Base-by-base conservation (phyloP, 2,797 vertebrate species). In the Epinephelus coioides region DNA sequence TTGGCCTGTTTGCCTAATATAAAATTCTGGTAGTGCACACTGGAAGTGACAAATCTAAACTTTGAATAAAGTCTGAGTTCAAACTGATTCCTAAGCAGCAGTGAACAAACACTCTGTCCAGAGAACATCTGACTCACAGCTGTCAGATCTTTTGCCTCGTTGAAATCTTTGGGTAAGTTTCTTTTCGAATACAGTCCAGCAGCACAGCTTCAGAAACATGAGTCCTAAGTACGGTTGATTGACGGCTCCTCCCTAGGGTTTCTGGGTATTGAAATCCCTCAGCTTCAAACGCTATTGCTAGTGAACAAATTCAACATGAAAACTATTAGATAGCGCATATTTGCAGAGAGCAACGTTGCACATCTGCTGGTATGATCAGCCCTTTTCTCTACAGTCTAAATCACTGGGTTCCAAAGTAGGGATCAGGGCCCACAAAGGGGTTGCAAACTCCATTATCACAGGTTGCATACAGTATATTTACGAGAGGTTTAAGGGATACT, bases 31-130 rank as follows among this genome's bases (percentile, higher is more conserved):
- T 12, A 2, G 11, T 21, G 15, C 54, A 51, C 46, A 40, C 13
- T 55, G 25, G 25, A 60, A 23, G 8, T 54, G 23, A 75, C 44
- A 50, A 54, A 49, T 14, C 17, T 3, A 62, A 60, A 54, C 14
- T 23, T 2, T 62, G 17, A 62, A 54, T 44, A 25, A 38, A 38
- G 55, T 46, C 13, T 10, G 7, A 17, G 67, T 49, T 57, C 6
- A 14, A 78, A 57, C 38, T 7, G 65, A 46, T n/a, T 38, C 21
- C 25, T n/a, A 18, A 53, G n/a, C 55, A 54, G 34, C 55, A 59
- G 18, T 13, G 47, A 46, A 54, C 25, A 23, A 53, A 60, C 18
- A 7, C 8, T 18, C 23, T 8, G 18, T 10, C 7, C 19, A 34
- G 14, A 50, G 4, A 30, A 49, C 3, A 6, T 11, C 23, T 49